These are phyloP conservation scores for Lerista edwardsae DNA, from an alignment of 2,797 vertebrate genomes.

Conservation along the genomic window DNA sequence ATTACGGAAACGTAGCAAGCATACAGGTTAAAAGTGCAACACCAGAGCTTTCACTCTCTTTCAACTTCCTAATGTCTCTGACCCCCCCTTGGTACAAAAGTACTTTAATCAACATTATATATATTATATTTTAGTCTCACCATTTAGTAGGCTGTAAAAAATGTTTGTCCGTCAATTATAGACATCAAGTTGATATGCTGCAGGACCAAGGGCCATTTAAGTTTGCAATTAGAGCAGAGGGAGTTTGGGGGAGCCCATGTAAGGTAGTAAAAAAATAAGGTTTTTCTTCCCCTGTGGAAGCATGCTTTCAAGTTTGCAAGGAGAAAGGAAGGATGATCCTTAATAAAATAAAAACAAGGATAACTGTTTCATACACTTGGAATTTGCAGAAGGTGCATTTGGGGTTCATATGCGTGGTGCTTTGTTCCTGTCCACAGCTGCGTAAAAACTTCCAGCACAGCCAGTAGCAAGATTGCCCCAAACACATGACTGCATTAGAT, in stretches of 20 bases:
- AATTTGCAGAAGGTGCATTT: slow-evolving; percentile 34
- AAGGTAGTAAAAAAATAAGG: slow-evolving; percentile 42
- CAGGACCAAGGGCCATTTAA: slow-evolving; percentile 81
- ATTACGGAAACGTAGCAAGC: slow-evolving; percentile 85
- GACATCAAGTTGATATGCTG: slow-evolving; percentile 86
- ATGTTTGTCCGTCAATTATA: slow-evolving; percentile 89
- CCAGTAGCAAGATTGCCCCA: slow-evolving; percentile 44
- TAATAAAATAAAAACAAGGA: slow-evolving; percentile 58
- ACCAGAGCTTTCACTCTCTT: slow-evolving; percentile 85
- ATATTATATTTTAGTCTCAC: slow-evolving; percentile 87
- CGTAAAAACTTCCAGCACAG: neutral
- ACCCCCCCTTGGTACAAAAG: slow-evolving; percentile 86
- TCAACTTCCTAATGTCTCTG: slow-evolving; percentile 93
- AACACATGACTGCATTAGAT: slow-evolving; percentile 61
- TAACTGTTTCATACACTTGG: slow-evolving; percentile 10
- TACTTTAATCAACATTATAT: slow-evolving; percentile 91
- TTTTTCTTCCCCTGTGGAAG: slow-evolving; percentile 2
- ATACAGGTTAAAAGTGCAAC: slow-evolving; percentile 82
- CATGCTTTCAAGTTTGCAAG: neutral
- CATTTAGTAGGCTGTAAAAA: slow-evolving; percentile 86
- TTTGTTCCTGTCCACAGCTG: neutral
- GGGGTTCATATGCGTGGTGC: neutral
- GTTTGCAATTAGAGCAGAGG: slow-evolving; percentile 66
- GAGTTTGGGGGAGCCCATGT: slow-evolving; percentile 60
- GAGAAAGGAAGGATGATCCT: neutral